Base-by-base conservation (phyloP, 2,113 vertebrate species). In the Sceloporus undulatus region DNA sequence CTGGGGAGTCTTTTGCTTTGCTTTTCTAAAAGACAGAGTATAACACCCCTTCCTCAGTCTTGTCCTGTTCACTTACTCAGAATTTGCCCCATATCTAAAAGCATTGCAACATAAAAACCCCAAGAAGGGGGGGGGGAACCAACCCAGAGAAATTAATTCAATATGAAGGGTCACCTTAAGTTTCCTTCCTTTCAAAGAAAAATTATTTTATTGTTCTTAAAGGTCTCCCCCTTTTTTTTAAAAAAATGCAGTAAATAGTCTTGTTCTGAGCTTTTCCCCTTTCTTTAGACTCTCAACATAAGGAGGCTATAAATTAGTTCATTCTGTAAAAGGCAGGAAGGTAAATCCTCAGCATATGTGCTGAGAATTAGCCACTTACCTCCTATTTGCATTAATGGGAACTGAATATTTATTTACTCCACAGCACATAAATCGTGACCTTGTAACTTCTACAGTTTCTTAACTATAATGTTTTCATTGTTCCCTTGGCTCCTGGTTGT, bases 351-450 rank as follows among this genome's bases (percentile, higher is more conserved):
- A 83, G 90, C 90, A 87, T 95, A 94, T 88, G 93, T 92, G 92
- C 91, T 89, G 91, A 93, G 92, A 95, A 95, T 95, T 96, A 96
- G 94, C 93, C 95, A 94, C 94, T 96, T 95, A 96, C 94, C 94
- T 95, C 95, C 94, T 92, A 94, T 96, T 95, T 94, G 93, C 93
- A 93, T 95, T 95, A 94, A 95, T 94, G 90, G 93, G 89, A 95
- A 92, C 87, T 81, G 94, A 96, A 96, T 95, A 96, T 96, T 96
- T 95, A 95, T 95, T 96, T 96, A 94, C 84, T 91, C 89, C 94
- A 90, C 92, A 94, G 93, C 88, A 91, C 93, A 94, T 96, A 94
- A 96, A 95, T 95, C 93, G 90, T 83, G 0, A 8, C 88, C 91
- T 93, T 95, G 94, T 94, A 94, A 94, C 91, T 96, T 95, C 94